Conservation (phyloP, 2,888 invertebrate species). For the Geotrupes spiniger region DNA sequence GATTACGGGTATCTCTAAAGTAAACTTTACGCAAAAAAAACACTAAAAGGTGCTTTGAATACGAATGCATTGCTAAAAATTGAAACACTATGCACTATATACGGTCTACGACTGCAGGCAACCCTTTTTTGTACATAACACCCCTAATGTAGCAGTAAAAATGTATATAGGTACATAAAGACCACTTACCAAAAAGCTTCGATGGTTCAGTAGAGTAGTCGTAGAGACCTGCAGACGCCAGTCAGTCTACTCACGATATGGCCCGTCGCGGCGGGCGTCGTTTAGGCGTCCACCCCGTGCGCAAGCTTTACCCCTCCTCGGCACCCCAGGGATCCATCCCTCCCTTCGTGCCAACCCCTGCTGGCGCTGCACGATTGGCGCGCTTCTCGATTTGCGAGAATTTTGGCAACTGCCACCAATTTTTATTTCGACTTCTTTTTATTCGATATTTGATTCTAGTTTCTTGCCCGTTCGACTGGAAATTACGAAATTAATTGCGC, state of each 20-base stretch:
- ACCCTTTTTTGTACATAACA: constrained; percentile 3
- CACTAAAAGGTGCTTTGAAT: too few species aligned
- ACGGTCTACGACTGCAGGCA: neutral
- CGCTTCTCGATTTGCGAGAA: constrained; percentile 36
- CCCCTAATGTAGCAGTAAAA: constrained; percentile 11
- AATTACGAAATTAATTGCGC: constrained; percentile 6
- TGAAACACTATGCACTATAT: constrained; percentile 1
- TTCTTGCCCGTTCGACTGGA: constrained; percentile 4
- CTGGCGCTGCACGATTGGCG: constrained; percentile 23
- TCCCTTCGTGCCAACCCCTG: constrained; percentile 17
- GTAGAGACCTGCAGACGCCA: constrained; percentile 51
- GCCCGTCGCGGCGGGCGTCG: constrained; percentile 61
- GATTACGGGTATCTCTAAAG: too few species aligned
- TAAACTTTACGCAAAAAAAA: too few species aligned
- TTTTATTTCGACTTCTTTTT: constrained; percentile 27
- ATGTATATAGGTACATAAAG: constrained; percentile 25
- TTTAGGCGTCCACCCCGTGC: constrained; percentile 59
- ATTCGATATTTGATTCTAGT: constrained; percentile 11
- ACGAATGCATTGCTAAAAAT: too few species aligned
- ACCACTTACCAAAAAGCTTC: constrained; percentile 36
- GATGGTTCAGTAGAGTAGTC: constrained; percentile 26
- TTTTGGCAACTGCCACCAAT: constrained; percentile 35
- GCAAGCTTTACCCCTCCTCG: constrained; percentile 49
- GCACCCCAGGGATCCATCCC: constrained; percentile 15
- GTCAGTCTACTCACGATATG: constrained; percentile 54